Evolutionary conservation across 2,797 vertebrate genomes (phyloP).

Genomic region (Eulemur albifrons): DNA sequence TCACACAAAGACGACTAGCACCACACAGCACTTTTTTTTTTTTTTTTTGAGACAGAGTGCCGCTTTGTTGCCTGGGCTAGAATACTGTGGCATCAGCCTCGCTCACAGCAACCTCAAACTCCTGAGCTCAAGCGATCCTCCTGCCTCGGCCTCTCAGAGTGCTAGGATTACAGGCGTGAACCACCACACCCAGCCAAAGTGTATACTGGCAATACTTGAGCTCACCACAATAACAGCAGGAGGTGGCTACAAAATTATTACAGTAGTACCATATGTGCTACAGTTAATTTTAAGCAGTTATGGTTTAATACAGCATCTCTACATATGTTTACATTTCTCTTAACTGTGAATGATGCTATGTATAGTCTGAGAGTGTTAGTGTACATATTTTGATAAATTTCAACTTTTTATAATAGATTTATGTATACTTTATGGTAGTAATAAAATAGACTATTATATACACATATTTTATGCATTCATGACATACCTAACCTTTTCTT

Average conservation of each 20-base stretch:
- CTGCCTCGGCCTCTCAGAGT: too few relatives aligned
- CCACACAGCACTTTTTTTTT: background rate
- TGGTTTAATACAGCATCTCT: too few relatives aligned
- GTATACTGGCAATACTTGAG: background rate
- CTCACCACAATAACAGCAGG: background rate
- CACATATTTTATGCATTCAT: background rate
- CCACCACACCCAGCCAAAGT: background rate
- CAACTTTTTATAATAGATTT: background rate
- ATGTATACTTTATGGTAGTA: background rate
- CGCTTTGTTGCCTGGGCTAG: too few relatives aligned
- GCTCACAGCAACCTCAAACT: too few relatives aligned
- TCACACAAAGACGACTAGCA: background rate
- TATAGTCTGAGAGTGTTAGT: background rate
- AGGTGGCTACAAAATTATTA: too few relatives aligned
- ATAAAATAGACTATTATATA: background rate
- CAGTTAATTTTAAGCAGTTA: background rate
- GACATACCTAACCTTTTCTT: background rate
- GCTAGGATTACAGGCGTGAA: too few relatives aligned
- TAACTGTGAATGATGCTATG: background rate
- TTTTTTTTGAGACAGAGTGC: too few relatives aligned
- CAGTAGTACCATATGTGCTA: rapidly evolving
- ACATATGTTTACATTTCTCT: background rate
- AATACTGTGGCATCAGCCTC: too few relatives aligned
- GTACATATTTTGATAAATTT: background rate
- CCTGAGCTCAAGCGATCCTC: too few relatives aligned